Percentiles rank a stretch among this genome's conserved stretches.
phyloP scores from a whole-genome alignment of 2,888 invertebrate genomes.

The Morpho achilles region DNA sequence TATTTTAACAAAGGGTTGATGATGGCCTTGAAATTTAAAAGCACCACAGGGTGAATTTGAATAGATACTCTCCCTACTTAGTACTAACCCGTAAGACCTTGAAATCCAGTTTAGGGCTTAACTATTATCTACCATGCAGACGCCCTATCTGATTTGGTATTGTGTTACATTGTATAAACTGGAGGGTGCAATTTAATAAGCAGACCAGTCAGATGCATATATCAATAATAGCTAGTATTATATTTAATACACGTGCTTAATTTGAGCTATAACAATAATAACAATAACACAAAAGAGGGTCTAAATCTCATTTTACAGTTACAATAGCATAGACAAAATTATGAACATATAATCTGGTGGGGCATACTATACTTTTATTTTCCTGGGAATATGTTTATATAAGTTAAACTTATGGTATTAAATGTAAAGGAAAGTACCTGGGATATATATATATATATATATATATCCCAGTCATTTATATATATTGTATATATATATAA shows the following conservation, averaged over 20 bases:
- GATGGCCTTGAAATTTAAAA: slow-evolving; percentile 14
- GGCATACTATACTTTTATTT: no score
- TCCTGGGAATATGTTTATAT: no score
- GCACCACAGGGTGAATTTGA: neutral
- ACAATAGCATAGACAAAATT: neutral
- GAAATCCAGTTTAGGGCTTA: slow-evolving; percentile 10
- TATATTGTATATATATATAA: no score
- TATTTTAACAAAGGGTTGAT: slow-evolving; percentile 10
- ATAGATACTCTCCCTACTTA: neutral
- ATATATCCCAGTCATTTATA: no score
- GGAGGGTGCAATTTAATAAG: slow-evolving; percentile 5
- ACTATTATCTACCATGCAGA: slow-evolving; percentile 3
- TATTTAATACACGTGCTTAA: slow-evolving; percentile 14
- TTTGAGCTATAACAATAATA: neutral
- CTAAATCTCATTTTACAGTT: neutral
- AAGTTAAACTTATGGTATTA: no score
- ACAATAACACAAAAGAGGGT: neutral
- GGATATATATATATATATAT: no score
- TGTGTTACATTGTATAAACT: slow-evolving; percentile 4
- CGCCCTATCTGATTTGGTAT: slow-evolving; percentile 7
- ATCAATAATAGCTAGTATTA: slow-evolving; percentile 1
- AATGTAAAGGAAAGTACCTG: no score
- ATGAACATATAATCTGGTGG: no score
- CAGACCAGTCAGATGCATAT: slow-evolving; percentile 1
- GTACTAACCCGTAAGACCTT: slow-evolving; percentile 10